phyloP scores from a whole-genome alignment of 2,888 invertebrate species.

The Andrena flavipes region DNA sequence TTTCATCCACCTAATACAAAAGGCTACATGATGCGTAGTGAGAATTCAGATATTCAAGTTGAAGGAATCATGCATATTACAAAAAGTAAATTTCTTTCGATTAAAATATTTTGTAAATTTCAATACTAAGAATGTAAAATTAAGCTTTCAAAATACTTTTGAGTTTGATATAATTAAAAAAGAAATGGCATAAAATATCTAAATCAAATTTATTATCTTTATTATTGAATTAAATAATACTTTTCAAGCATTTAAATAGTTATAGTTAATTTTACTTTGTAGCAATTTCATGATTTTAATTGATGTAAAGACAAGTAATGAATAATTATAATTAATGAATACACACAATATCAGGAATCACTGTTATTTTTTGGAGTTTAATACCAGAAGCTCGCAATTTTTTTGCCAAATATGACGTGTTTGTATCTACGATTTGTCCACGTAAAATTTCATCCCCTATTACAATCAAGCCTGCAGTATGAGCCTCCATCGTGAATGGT shows the following conservation, averaged over 20 bases:
- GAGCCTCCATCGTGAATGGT: conserved; percentile 61
- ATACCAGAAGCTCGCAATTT: conserved; percentile 72
- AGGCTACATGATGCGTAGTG: conserved; percentile 52
- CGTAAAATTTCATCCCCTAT: conserved; percentile 90
- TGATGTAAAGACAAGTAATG: neutral
- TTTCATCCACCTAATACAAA: conserved; percentile 83
- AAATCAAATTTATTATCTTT: neutral
- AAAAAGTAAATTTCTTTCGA: neutral
- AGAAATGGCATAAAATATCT: neutral
- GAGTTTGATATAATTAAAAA: neutral
- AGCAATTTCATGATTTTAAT: neutral
- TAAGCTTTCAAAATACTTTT: conserved; percentile 1
- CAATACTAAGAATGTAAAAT: neutral
- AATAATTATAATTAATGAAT: conserved; percentile 35
- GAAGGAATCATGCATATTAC: neutral
- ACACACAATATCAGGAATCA: conserved; percentile 86
- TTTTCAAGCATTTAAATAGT: neutral
- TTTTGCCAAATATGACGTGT: conserved; percentile 85
- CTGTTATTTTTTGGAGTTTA: conserved; percentile 76
- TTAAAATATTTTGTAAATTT: neutral
- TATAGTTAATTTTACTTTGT: neutral
- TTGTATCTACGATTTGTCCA: conserved; percentile 88
- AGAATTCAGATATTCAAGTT: conserved; percentile 34
- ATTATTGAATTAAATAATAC: neutral
- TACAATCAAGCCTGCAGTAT: conserved; percentile 84